Percentiles rank a stretch among this genome's conserved stretches.
Conservation (phyloP, 1,140 invertebrate species). For the Drosophila kepulauana region DNA sequence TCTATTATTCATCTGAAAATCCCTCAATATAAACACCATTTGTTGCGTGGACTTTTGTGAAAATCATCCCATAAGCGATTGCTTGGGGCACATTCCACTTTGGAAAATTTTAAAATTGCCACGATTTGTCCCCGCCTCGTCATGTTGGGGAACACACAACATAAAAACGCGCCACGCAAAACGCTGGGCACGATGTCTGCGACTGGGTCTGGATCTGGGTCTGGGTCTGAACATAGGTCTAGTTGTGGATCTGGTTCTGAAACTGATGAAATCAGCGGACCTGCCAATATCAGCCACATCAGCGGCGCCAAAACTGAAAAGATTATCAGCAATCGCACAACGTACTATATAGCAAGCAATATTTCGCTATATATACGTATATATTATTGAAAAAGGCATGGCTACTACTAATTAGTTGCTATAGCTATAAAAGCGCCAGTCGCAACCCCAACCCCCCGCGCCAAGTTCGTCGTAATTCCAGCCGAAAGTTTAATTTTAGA, state of each 20-base stretch:
- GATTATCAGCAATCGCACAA: slow-evolving; percentile 38
- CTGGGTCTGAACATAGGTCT: no score
- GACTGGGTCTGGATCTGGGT: slow-evolving; percentile 3
- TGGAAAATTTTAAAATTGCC: slow-evolving; percentile 7
- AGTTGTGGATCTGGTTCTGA: slow-evolving; percentile 15
- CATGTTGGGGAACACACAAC: not conserved
- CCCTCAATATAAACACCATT: not conserved
- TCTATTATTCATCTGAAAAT: slow-evolving; percentile 8
- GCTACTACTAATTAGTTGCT: slow-evolving; percentile 24
- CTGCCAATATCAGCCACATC: slow-evolving; percentile 54
- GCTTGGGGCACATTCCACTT: slow-evolving; percentile 3
- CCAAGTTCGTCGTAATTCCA: slow-evolving; percentile 11
- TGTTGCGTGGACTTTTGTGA: not conserved
- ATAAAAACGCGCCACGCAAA: slow-evolving; percentile 11
- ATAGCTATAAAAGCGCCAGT: not conserved
- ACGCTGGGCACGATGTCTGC: slow-evolving; percentile 5
- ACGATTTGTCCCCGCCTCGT: not conserved
- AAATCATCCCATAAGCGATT: not conserved
- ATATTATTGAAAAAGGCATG: slow-evolving; percentile 32
- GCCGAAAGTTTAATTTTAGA: slow-evolving; percentile 67
- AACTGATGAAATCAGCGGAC: slow-evolving; percentile 57
- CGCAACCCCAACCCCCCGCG: not conserved
- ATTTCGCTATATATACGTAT: slow-evolving; percentile 1
- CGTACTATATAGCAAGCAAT: not conserved
- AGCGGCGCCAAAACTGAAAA: slow-evolving; percentile 37